Evolutionary conservation across 2,888 invertebrate species (phyloP).

Genomic region (Tetranychus truncatus): DNA sequence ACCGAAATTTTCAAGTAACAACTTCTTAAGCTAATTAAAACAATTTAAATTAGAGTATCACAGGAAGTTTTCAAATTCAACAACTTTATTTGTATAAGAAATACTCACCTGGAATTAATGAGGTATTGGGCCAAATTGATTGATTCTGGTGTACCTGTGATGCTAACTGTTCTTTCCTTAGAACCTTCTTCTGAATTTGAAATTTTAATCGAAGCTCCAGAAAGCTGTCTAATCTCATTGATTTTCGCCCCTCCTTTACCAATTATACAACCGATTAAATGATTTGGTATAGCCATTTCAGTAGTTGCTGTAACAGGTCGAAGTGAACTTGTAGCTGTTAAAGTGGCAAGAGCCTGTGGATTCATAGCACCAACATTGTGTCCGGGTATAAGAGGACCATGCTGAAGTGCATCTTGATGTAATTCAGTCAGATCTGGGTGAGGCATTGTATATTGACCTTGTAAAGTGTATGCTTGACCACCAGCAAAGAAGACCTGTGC

Average conservation of each 20-base stretch:
- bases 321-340: constrained; percentile 40
- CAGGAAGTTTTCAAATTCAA: too few species aligned
- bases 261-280: constrained; percentile 94
- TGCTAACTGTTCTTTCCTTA: constrained; percentile 89
- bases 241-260: constrained; percentile 97
- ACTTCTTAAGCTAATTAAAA: too few species aligned
- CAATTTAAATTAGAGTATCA: too few species aligned
- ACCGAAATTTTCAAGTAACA: too few species aligned
- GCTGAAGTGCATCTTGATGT: constrained; percentile 32
- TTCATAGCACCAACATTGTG: constrained; percentile 27
- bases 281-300: constrained; percentile 96
- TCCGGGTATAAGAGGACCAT: constrained; percentile 29
- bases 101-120: constrained; percentile 82
- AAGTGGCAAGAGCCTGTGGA: constrained; percentile 43
- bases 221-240: constrained; percentile 93
- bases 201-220: constrained; percentile 93
- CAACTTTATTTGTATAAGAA: too few species aligned
- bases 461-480: constrained; percentile 87
- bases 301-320: constrained; percentile 41
- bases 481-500: constrained; percentile 85
- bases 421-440: constrained; percentile 47
- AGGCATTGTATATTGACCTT: constrained; percentile 83
- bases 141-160: constrained; percentile 88
- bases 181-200: constrained; percentile 94
- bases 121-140: constrained; percentile 94